Percentiles rank a stretch among this genome's conserved stretches.
phyloP scores from a whole-genome alignment of 2,888 invertebrate species.

The Copidosoma aretas region DNA sequence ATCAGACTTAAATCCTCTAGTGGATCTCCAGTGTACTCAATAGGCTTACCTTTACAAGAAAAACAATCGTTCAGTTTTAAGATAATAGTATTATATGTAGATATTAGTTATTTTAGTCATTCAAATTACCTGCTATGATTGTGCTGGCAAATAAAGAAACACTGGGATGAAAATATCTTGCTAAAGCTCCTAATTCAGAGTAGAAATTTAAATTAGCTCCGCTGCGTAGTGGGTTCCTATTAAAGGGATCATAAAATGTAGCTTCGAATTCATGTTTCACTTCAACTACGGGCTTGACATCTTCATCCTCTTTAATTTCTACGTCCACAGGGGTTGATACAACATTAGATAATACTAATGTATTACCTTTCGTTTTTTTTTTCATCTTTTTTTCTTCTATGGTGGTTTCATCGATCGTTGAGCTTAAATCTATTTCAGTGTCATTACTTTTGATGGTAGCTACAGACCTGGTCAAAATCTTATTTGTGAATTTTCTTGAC shows the following conservation, averaged over 20 bases:
- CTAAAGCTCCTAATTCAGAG: constrained; percentile 77
- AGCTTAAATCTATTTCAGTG: constrained; percentile 2
- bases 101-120: not conserved
- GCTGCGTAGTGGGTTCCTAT: constrained; percentile 85
- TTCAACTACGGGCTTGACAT: constrained; percentile 38
- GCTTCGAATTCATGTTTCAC: constrained; percentile 46
- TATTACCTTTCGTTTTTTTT: constrained; percentile 30
- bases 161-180: constrained; percentile 88
- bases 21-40: constrained; percentile 91
- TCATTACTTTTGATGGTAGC: constrained; percentile 40
- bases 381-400: constrained; percentile 16
- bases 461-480: constrained; percentile 41
- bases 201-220: constrained; percentile 77
- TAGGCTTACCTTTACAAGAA: constrained; percentile 67
- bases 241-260: constrained; percentile 70
- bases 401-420: constrained; percentile 13
- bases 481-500: constrained; percentile 45
- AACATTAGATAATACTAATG: constrained; percentile 40
- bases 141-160: constrained; percentile 86
- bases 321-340: constrained; percentile 15
- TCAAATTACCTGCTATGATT: constrained; percentile 68
- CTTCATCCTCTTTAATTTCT: constrained; percentile 40
- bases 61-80: constrained; percentile 9
- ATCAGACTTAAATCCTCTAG: constrained; percentile 90
- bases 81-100: not conserved